These are phyloP conservation scores for Anguilla marmorata DNA, from an alignment of 2,797 vertebrate species.

Conservation along the genomic window DNA sequence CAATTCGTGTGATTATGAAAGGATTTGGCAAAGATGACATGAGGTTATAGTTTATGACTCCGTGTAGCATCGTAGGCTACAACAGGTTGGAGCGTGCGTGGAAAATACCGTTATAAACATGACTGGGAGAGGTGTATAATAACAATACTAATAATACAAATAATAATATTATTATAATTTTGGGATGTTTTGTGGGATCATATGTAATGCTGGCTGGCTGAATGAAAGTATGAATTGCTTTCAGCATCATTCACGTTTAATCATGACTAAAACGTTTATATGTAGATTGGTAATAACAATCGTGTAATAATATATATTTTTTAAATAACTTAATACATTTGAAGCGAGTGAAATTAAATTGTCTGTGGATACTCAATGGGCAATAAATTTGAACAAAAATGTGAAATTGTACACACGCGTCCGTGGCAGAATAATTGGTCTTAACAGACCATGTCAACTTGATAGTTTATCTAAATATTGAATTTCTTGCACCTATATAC, in stretches of 20 bases:
- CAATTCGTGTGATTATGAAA: background rate
- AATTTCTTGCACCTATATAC: background rate
- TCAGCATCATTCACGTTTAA: background rate
- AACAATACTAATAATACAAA: background rate
- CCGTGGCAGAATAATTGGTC: background rate
- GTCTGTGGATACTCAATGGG: background rate
- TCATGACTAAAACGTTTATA: background rate
- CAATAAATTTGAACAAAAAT: background rate
- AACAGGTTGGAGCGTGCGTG: background rate
- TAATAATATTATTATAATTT: background rate
- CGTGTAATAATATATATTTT: background rate
- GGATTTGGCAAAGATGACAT: background rate
- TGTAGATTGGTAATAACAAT: background rate
- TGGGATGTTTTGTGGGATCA: background rate
- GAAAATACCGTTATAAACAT: background rate
- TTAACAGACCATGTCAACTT: background rate
- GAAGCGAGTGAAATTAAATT: background rate
- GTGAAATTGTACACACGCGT: background rate
- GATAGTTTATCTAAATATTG: no score
- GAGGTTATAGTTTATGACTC: conserved; percentile 2
- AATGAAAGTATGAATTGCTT: background rate
- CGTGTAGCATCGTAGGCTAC: background rate
- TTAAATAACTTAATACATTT: background rate
- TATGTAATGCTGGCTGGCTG: background rate
- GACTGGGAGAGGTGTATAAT: background rate